Evolutionary conservation across 2,888 invertebrate genomes (phyloP), one percentile per base, ranked within the genome.

Genomic region (Dasysyrphus albostriatus): DNA sequence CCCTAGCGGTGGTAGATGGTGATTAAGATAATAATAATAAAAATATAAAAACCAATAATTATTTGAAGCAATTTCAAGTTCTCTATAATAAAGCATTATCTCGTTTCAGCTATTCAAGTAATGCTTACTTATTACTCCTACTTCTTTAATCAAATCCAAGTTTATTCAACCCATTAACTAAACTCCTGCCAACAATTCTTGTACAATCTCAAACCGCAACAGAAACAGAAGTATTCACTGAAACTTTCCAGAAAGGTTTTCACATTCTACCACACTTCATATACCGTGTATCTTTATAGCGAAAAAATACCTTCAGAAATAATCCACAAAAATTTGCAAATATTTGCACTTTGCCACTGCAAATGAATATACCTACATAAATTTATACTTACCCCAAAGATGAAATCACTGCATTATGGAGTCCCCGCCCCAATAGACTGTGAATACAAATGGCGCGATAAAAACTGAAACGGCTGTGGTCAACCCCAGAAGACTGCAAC

Each of bases 381-480:
- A 24, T 24, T 2, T 24, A 24, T 1, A 32, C 32, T 7, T 32
- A 14, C 12, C 16, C 63, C 59, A 24, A 85, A 54, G 32, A 81
- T 69, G 42, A 70, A 85, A 85, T 85, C 85, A 77, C 85, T 85
- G 85, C 85, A 85, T 85, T 85, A 85, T 74, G 77, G 29, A 47
- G 42, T 58, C 72, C 49, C 54, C 39, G 12, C n/a, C 24, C 19
- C 34, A 51, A 34, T 19, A 65, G 59, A 56, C 29, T 14, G 9
- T 16, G 8, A 5, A 58, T 54, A 58, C 65, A 84, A 84, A 77
- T 81, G 76, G 81, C 84, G 80, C 80, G 76, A 85, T 85, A 85
- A 80, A 85, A 87, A 82, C 78, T 78, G 75, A 87, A 87, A 87
- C 83, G 87, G n/a, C 70, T 87, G 87, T 54, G 87, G 87, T 82